Conservation (phyloP, 92 coral and sea anemone species). For the Heteractis magnifica region DNA sequence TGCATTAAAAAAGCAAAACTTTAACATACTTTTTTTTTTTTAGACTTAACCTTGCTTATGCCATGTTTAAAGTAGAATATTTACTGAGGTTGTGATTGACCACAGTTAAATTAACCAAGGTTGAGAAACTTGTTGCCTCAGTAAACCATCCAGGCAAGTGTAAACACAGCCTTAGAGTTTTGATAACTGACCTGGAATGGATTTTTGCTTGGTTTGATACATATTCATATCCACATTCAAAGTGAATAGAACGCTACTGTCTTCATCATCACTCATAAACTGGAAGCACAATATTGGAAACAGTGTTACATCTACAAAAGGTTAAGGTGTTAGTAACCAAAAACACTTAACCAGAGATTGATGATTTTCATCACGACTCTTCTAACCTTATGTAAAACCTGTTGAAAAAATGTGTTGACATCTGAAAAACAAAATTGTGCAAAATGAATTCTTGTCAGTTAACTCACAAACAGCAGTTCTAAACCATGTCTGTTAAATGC, state of each 20-base stretch:
- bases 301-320: background rate
- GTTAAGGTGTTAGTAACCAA: background rate
- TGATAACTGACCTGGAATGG: conserved; percentile 33
- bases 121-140: no score
- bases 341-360: background rate
- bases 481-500: background rate
- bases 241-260: conserved; percentile 66
- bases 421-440: conserved; percentile 45
- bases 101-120: no score
- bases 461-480: background rate
- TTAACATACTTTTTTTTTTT: background rate
- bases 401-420: conserved; percentile 79
- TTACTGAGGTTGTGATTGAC: no score
- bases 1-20: conserved; percentile 11
- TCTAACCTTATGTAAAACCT: conserved; percentile 87
- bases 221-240: conserved; percentile 63
- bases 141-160: background rate
- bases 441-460: background rate
- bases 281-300: conserved; percentile 20
- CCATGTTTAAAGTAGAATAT: no score
- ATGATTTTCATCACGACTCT: background rate
- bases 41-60: no score
- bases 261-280: conserved; percentile 96
- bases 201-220: conserved; percentile 58
- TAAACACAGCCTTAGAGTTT: background rate